Evolutionary conservation across 2,113 vertebrate genomes (phyloP), one percentile per base, ranked within the genome.

Genomic region (Aythya baeri): DNA sequence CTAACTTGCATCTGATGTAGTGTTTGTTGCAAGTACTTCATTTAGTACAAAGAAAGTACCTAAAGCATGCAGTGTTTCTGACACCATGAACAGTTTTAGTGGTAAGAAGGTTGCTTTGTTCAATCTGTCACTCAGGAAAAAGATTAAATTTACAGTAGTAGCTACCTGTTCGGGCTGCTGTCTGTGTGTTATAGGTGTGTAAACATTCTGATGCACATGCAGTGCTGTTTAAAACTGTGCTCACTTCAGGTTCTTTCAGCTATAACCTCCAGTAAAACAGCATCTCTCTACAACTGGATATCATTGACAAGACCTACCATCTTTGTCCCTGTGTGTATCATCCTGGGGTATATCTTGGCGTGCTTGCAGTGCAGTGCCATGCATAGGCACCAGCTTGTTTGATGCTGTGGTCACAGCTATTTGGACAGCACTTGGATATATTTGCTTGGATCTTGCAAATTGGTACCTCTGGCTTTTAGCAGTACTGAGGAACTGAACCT

Each of bases 281-380:
- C 9, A 4, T 54, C 31, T 79, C 11, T 63, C 0, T 72, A 67
- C 67, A 91, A 16, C 11, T 10, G 2, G 44, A 16, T 72, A 3
- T 61, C 41, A 11, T 4, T 83, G 71, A 23, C 0, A 6, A 38
- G 27, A 46, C 17, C 17, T 46, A 3, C 44, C 11, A 27, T 4
- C 21, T 83, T 52, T 68, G 36, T 57, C 3, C 7, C 26, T 63
- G 6, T 2, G n/a, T 71, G 1, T 49, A 15, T 73, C 43, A 70
- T 38, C 29, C 32, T 41, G 41, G 13, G 41, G 41, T 41, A 2
- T 50, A 9, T 23, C 46, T 31, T 65, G 66, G 50, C 31, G 16
- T 7, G 9, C n/a, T 36, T 49, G 72, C 49, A 74, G 11, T 3
- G 0, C 65, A 46, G 32, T 57, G 27, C 52, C 10, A 0, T 1